These are phyloP conservation scores for Volucella zonaria DNA, from an alignment of 2,888 invertebrate species.

Conservation along the genomic window DNA sequence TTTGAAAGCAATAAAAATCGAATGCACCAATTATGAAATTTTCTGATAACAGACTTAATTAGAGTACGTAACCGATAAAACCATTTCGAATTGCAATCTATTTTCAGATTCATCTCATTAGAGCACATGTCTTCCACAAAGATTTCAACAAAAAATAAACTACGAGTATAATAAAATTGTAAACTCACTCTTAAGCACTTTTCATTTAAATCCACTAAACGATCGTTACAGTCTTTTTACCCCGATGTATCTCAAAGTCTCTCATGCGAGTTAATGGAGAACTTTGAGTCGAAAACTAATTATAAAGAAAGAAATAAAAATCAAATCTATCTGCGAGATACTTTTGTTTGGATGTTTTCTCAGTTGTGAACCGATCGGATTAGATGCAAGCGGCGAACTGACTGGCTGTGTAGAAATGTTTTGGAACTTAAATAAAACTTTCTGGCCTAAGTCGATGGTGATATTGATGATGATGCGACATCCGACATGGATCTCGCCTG, in stretches of 20 bases:
- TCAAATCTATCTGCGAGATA: conserved; percentile 34
- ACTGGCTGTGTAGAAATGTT: conserved; percentile 43
- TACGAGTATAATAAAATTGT: not conserved
- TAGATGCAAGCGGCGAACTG: conserved; percentile 68
- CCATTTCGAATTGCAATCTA: not conserved
- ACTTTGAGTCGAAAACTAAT: conserved; percentile 11
- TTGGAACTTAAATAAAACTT: conserved; percentile 69
- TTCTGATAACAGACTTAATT: conserved; percentile 29
- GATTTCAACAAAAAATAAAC: not conserved
- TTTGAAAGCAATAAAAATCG: too few relatives aligned
- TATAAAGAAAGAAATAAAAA: not conserved
- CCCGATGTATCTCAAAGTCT: conserved; percentile 26
- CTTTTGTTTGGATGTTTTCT: conserved; percentile 18
- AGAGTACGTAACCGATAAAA: conserved; percentile 29
- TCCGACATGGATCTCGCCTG: conserved; percentile 48
- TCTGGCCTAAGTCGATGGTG: not conserved
- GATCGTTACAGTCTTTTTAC: conserved; percentile 25
- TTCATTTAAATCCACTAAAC: conserved; percentile 39
- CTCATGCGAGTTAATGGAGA: conserved; percentile 57
- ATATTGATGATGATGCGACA: too few relatives aligned
- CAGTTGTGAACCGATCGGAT: conserved; percentile 56
- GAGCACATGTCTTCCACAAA: conserved; percentile 7
- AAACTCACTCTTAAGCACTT: conserved; percentile 67
- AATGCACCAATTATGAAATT: conserved; percentile 31
- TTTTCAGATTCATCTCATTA: conserved; percentile 4